phyloP scores from a whole-genome alignment of 2,113 vertebrate genomes.

The Aldabrachelys gigantea region DNA sequence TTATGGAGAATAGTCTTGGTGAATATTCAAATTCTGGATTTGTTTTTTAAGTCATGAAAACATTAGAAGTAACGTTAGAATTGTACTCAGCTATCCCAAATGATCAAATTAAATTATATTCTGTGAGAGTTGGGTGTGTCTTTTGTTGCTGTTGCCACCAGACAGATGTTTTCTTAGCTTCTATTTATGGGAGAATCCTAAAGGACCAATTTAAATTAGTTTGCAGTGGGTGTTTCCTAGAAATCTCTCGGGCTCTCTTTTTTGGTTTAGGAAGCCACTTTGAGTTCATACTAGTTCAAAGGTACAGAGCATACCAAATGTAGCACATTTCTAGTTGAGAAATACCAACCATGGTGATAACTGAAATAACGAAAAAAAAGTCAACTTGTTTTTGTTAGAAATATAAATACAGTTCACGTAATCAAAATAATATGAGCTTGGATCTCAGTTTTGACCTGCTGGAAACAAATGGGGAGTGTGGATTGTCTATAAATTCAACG shows the following conservation, averaged over 20 bases:
- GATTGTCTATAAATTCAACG: neutral
- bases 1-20: neutral
- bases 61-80: neutral
- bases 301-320: accelerated
- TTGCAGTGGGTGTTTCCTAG: neutral
- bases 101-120: neutral
- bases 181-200: neutral
- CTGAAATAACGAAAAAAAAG: neutral
- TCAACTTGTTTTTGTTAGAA: neutral
- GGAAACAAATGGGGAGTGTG: neutral
- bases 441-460: neutral
- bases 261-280: neutral
- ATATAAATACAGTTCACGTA: neutral
- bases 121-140: neutral
- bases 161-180: constrained; percentile 9
- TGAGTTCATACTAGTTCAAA: neutral
- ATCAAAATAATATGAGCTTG: neutral
- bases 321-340: neutral
- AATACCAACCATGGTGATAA: neutral
- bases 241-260: neutral
- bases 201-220: neutral
- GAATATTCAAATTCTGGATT: neutral
- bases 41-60: neutral
- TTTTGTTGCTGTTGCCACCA: neutral
- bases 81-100: neutral